phyloP scores from a whole-genome alignment of 2,888 invertebrate species.

The Thumatha senex region DNA sequence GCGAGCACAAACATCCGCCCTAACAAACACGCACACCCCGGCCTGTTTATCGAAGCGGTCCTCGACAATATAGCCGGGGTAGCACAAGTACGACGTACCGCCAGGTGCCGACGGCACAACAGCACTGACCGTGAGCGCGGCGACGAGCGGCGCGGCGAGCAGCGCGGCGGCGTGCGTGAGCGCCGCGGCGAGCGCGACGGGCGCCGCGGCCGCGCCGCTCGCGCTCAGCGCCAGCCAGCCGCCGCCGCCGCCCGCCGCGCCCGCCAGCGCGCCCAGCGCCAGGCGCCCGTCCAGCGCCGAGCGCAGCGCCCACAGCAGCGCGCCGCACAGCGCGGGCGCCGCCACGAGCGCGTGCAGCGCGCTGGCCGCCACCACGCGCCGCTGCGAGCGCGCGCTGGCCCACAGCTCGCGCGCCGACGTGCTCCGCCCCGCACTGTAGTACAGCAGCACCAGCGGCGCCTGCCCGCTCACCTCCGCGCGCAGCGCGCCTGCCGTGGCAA shows the following conservation, averaged over 20 bases:
- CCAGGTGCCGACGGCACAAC: no score
- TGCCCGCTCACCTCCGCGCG: slow-evolving; percentile 47
- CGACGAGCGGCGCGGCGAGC: background rate
- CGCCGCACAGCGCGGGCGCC: slow-evolving; percentile 42
- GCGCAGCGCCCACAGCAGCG: slow-evolving; percentile 21
- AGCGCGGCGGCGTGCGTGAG: slow-evolving; percentile 44
- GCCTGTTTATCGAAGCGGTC: no score
- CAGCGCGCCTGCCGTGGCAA: slow-evolving; percentile 44
- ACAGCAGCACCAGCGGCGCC: slow-evolving; percentile 51
- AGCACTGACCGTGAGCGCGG: background rate
- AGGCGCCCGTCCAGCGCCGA: slow-evolving; percentile 38
- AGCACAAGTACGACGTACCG: no score
- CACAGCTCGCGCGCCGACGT: slow-evolving; percentile 19
- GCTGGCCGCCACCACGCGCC: slow-evolving; percentile 34
- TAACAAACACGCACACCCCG: no score
- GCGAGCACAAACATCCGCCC: no score
- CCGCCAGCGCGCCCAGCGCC: slow-evolving; percentile 49
- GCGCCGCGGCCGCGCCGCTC: slow-evolving; percentile 27
- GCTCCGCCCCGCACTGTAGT: slow-evolving; percentile 44
- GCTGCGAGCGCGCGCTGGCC: slow-evolving; percentile 9
- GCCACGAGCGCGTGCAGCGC: slow-evolving; percentile 48
- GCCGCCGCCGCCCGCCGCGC: slow-evolving; percentile 34
- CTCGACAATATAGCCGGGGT: no score
- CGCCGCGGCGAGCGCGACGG: slow-evolving; percentile 38
- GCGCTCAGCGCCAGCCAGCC: slow-evolving; percentile 64